phyloP scores from a whole-genome alignment of 2,888 invertebrate genomes.

The Abrostola triplasia region DNA sequence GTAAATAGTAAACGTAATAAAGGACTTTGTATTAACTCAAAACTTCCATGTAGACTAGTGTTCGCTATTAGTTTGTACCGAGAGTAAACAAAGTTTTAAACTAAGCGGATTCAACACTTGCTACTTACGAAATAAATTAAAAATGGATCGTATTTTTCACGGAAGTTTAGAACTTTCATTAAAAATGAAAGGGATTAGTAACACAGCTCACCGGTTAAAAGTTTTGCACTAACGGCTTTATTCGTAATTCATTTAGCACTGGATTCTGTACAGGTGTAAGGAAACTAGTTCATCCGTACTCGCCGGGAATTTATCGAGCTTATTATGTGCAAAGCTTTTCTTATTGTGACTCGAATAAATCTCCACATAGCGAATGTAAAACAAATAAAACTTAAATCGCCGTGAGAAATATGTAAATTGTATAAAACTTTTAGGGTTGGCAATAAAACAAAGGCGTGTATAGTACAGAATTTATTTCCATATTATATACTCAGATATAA shows the following conservation, averaged over 20 bases:
- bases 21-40: background rate
- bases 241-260: slow-evolving; percentile 25
- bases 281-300: background rate
- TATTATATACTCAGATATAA: slow-evolving; percentile 84
- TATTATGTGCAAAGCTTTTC: slow-evolving; percentile 1
- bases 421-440: slow-evolving; percentile 37
- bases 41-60: background rate
- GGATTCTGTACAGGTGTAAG: slow-evolving; percentile 1
- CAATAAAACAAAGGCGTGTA: slow-evolving; percentile 70
- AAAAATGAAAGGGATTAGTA: slow-evolving; percentile 40
- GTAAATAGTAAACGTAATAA: too few species aligned
- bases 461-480: slow-evolving; percentile 86
- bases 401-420: slow-evolving; percentile 45
- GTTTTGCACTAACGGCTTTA: slow-evolving; percentile 36
- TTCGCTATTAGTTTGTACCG: background rate
- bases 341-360: slow-evolving; percentile 23
- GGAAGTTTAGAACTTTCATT: slow-evolving; percentile 37
- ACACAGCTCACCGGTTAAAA: slow-evolving; percentile 44
- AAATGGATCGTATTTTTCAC: slow-evolving; percentile 25
- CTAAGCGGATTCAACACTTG: slow-evolving; percentile 20
- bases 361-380: slow-evolving; percentile 32
- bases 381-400: slow-evolving; percentile 28
- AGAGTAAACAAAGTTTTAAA: slow-evolving; percentile 20
- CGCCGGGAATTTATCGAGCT: background rate
- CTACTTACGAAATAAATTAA: slow-evolving; percentile 26